Conservation (phyloP, 2,888 invertebrate genomes). For the Meteorus colon region DNA sequence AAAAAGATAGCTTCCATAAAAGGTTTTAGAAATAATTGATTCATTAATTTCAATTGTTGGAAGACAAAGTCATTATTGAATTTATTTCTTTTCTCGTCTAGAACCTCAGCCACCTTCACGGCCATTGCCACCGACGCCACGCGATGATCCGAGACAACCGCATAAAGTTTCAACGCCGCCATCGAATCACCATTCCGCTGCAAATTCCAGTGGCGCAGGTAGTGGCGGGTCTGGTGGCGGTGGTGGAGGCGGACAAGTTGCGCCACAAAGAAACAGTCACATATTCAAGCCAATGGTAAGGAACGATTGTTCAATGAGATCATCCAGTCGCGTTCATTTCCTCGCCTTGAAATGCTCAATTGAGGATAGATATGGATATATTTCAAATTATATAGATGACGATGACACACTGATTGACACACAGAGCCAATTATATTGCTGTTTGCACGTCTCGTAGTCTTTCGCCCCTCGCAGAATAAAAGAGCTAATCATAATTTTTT, state of each 20-base stretch:
- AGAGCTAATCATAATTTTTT: not conserved
- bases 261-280: constrained; percentile 88
- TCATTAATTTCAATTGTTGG: not conserved
- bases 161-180: constrained; percentile 72
- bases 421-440: not conserved
- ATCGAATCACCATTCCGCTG: constrained; percentile 70
- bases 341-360: not conserved
- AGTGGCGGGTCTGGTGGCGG: constrained; percentile 58
- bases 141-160: constrained; percentile 75
- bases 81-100: constrained; percentile 36
- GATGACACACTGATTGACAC: constrained; percentile 5
- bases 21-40: not conserved
- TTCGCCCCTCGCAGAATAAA: not conserved
- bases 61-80: not conserved
- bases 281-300: constrained; percentile 92
- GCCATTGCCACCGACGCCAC: constrained; percentile 89
- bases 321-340: not conserved
- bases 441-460: not conserved
- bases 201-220: constrained; percentile 71
- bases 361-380: not conserved
- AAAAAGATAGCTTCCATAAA: not conserved
- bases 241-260: constrained; percentile 69
- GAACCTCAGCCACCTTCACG: constrained; percentile 89
- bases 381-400: not conserved
- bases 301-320: constrained; percentile 33